Percentiles rank a stretch among this genome's conserved stretches.
Conservation (phyloP, 2,888 invertebrate species). For the Cryptocephalus primarius region DNA sequence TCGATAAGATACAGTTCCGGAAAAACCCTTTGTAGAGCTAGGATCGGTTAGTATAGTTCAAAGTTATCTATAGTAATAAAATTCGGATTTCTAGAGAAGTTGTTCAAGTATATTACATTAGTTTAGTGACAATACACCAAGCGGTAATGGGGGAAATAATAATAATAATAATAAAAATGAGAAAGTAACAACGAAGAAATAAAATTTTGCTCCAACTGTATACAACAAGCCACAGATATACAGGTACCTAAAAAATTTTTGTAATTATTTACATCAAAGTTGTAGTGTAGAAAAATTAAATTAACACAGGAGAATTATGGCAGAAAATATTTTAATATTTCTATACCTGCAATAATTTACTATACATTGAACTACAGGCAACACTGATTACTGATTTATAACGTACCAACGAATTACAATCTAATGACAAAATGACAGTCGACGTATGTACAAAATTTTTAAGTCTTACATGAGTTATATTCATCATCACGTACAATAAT, state of each 20-base stretch:
- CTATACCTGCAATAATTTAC: conserved; percentile 38
- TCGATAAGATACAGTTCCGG: too few species aligned
- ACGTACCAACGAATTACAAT: conserved; percentile 35
- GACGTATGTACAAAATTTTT: conserved; percentile 31
- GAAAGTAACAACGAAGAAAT: conserved; percentile 19
- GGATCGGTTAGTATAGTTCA: conserved; percentile 22
- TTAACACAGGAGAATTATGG: conserved; percentile 27
- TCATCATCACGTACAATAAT: conserved; percentile 25
- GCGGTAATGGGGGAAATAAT: conserved; percentile 11
- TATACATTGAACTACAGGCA: conserved; percentile 39
- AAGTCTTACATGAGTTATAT: conserved; percentile 28
- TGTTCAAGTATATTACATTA: conserved; percentile 30
- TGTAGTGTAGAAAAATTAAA: conserved; percentile 20
- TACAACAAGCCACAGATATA: conserved; percentile 38
- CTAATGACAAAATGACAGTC: conserved; percentile 36
- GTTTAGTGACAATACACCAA: conserved; percentile 30
- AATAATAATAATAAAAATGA: conserved; percentile 1
- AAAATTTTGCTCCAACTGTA: conserved; percentile 29
- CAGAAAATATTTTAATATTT: conserved; percentile 21
- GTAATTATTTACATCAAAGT: conserved; percentile 24
- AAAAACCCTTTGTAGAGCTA: conserved; percentile 1
- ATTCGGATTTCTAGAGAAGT: conserved; percentile 39
- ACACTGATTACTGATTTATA: conserved; percentile 34
- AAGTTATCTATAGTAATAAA: conserved; percentile 27
- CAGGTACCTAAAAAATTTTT: conserved; percentile 33